Evolutionary conservation across 2,797 vertebrate genomes (phyloP).

Genomic region (Cheirogaleus major): DNA sequence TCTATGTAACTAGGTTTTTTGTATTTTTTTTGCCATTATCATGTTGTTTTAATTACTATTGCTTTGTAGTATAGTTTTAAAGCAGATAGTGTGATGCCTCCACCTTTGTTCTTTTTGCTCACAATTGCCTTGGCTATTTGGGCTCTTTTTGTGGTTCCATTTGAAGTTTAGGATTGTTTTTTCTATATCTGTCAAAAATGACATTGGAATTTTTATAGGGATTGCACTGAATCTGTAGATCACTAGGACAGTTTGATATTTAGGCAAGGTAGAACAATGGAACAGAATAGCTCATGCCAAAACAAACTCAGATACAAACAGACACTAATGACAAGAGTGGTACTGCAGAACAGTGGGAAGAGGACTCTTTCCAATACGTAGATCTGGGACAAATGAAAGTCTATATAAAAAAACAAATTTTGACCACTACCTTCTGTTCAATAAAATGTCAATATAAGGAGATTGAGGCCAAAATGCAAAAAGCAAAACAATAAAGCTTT

Average conservation of each 20-base stretch:
- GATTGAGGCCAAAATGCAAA: not conserved
- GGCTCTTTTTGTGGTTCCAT: not conserved
- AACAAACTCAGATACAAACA: not conserved
- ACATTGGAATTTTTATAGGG: not conserved
- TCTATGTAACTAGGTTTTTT: not conserved
- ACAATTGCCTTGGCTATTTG: not conserved
- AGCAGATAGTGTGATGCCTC: not conserved
- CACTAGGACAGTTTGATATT: not conserved
- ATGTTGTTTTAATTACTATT: not conserved
- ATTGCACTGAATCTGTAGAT: not conserved
- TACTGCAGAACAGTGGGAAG: not conserved
- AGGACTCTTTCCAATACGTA: not conserved
- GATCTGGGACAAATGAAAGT: not conserved
- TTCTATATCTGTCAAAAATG: not conserved
- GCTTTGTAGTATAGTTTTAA: not conserved
- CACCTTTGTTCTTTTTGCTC: not conserved
- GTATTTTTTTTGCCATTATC: not conserved
- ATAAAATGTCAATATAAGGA: not conserved
- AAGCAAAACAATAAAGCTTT: not conserved
- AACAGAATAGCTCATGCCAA: not conserved
- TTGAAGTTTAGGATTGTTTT: not conserved
- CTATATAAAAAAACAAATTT: not conserved
- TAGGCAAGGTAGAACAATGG: not conserved
- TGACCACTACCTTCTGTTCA: not conserved
- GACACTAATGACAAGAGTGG: not conserved